Base-by-base conservation (phyloP, 2,888 invertebrate species). In the Artemia sinica region DNA sequence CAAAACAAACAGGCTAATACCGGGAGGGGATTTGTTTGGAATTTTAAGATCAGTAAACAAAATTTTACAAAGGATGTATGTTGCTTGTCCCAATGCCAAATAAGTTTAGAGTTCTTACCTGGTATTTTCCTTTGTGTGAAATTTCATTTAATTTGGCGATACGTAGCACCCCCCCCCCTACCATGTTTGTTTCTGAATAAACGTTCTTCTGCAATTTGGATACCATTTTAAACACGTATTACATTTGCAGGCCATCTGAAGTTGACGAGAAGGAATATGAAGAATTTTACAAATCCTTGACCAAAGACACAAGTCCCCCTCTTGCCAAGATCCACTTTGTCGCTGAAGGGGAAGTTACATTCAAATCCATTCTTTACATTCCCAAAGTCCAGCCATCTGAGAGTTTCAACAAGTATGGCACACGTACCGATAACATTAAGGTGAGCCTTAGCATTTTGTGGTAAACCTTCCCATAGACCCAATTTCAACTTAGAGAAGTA, bases 271-370 rank as follows among this genome's bases (percentile, higher is more conserved):
- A 85, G 11, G 97, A 98, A 78, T 99, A 98, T 81, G 83, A 84
- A 72, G 89, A 90, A 76, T 99, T 98, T 82, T 99, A 96, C 82
- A 92, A 91, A 79, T 85, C 89, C 49, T 83, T 98, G 74, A 94
- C 95, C 68, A 95, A 93, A 80, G 94, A 94, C 78, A 80, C 82
- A 2, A 84, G 86, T 70, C 86, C 88, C 68, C 93, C 94, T 11
- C 79, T 97, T 67, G 84, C 89, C 4, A 87, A 88, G 77, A 88
- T 89, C 8, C 98, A 98, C 80, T 98, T 98, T 79, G 85, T 93
- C 71, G 98, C 98, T 48, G 98, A 99, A 81, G 98, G 98, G 72
- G 98, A 99, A 82, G 96, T 99, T 9, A 93, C 95, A 9, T 98
- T 99, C 83, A 96, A 95, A 78, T 90, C 96, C 70, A 84, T 98